A percentile compares a stretch with the other conserved stretches of the same genome.
Evolutionary conservation across 1,140 invertebrate species (phyloP).

Genomic region (Plectrocnemia conspersa): DNA sequence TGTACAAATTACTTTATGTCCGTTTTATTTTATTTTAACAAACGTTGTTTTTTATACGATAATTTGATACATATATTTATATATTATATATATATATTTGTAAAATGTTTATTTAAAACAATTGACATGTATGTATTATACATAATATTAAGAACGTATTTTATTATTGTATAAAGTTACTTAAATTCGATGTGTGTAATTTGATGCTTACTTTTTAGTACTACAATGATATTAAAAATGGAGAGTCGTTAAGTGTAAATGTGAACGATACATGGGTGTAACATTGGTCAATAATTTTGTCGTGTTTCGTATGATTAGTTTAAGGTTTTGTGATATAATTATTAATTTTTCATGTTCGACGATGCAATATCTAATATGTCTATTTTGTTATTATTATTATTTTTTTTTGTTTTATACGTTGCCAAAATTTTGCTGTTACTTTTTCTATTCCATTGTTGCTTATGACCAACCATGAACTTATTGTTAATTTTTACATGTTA

Average conservation of each 20-base stretch:
- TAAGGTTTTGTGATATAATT: conserved; percentile 17
- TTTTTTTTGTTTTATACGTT: too few species aligned
- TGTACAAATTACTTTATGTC: conserved; percentile 25
- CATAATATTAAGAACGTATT: conserved; percentile 25
- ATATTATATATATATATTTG: conserved; percentile 25
- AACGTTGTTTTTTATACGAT: conserved; percentile 31
- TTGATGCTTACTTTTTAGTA: conserved; percentile 31
- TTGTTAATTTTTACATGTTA: too few species aligned
- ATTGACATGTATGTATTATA: conserved; percentile 5
- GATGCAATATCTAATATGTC: too few species aligned
- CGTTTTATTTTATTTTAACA: conserved; percentile 24
- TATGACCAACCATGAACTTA: too few species aligned
- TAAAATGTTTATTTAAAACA: conserved; percentile 22
- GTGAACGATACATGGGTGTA: conserved; percentile 19
- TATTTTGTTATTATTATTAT: too few species aligned
- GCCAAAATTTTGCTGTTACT: too few species aligned
- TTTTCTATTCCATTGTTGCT: too few species aligned
- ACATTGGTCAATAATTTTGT: conserved; percentile 17
- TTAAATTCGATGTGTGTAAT: conserved; percentile 35
- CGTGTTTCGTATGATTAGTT: conserved; percentile 4
- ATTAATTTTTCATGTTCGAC: too few species aligned
- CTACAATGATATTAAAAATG: conserved; percentile 23
- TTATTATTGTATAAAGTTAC: conserved; percentile 33
- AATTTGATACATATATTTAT: conserved; percentile 23
- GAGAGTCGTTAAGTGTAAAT: conserved; percentile 17